A percentile compares a stretch with the other conserved stretches of the same genome.
Evolutionary conservation across 2,888 invertebrate species (phyloP).

Genomic region (Macaria liturata): DNA sequence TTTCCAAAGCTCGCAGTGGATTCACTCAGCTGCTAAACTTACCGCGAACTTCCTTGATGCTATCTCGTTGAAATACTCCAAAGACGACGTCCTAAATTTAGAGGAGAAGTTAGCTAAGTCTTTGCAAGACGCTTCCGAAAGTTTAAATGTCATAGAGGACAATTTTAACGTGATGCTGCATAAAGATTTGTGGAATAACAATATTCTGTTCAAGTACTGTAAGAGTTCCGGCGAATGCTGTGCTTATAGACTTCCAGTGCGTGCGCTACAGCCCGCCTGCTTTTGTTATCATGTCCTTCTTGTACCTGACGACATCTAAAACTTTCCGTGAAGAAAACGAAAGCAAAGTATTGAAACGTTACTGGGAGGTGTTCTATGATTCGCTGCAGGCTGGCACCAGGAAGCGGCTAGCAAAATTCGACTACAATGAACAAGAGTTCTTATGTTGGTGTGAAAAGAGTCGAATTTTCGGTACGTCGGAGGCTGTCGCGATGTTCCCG

Average conservation of each 20-base stretch:
- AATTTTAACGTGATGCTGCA: conserved; percentile 65
- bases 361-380: conserved; percentile 51
- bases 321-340: conserved; percentile 55
- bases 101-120: conserved; percentile 44
- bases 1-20: conserved; percentile 55
- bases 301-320: conserved; percentile 57
- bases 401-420: conserved; percentile 42
- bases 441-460: conserved; percentile 44
- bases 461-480: conserved; percentile 48
- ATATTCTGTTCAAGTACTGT: conserved; percentile 64
- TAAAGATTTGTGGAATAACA: conserved; percentile 70
- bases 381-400: conserved; percentile 45
- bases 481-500: conserved; percentile 42
- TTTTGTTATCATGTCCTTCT: conserved; percentile 59
- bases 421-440: conserved; percentile 45
- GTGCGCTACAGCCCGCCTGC: conserved; percentile 65
- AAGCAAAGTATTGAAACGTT: conserved; percentile 45
- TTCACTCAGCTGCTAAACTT: conserved; percentile 57
- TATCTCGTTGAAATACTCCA: conserved; percentile 50
- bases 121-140: conserved; percentile 53
- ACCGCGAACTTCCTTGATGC: conserved; percentile 50
- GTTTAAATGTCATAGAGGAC: conserved; percentile 44
- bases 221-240: conserved; percentile 48
- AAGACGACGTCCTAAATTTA: conserved; percentile 35
- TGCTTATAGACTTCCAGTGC: conserved; percentile 68